Base-by-base conservation (phyloP, 2,888 invertebrate genomes). In the Oxycera nigricornis region DNA sequence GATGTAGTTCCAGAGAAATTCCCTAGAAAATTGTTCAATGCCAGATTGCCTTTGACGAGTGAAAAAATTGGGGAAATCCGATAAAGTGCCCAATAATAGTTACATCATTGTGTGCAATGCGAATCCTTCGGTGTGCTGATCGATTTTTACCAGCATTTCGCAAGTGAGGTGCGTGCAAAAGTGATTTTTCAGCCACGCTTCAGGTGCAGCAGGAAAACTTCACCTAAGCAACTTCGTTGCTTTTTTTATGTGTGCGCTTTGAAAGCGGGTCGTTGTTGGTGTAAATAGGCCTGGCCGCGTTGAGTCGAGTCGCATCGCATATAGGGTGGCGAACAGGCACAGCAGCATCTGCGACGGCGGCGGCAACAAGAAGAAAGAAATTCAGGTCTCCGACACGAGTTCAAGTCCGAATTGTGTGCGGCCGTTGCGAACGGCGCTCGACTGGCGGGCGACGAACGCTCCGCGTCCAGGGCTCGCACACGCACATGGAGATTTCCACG, bases 211-310 rank as follows among this genome's bases (percentile, higher is more conserved):
- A 20, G 24, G 68, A 68, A 61, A 50, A 65, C 65, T 28, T 46
- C 68, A 35, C 17, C 46, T n/a, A 52, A 52, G 28, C 68, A 52
- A 52, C 31, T 50, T 68, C 20, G 26, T 68, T 35, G 28, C 52
- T 46, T n/a, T 46, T 46, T 68, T 68, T 68, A 17, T 68, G 41
- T 68, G 52, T 46, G 68, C 30, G 46, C 52, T 20, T 46, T 46
- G 67, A 46, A 67, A 46, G 68, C 52, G 68, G 46, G 50, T 68
- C 52, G 68, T 46, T 68, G 68, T 68, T 46, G 28, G 68, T 50
- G 30, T 46, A 17, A n/a, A 24, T 65, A 65, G 65, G 68, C 30
- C 50, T 52, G 68, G 26, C 52, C 68, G 46, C 2, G 39, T 26
- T n/a, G n/a, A n/a, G n/a, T 17, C 65, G 35, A 28, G 41, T 28